Conservation (phyloP, 2,797 vertebrate genomes). For the Pipistrellus pipistrellus region DNA sequence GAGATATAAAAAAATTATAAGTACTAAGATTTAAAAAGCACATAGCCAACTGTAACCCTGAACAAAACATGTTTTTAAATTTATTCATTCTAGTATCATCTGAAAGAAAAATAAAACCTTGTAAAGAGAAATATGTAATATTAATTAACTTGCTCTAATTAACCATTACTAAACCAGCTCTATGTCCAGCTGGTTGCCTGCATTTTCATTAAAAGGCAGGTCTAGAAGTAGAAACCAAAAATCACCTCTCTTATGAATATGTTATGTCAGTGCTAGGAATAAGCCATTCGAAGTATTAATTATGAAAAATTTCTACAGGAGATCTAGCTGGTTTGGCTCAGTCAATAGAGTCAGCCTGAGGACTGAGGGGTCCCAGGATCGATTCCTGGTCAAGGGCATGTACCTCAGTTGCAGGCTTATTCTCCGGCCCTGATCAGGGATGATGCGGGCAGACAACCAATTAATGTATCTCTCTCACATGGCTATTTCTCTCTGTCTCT, state of each 20-base stretch:
- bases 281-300: constrained; percentile 25
- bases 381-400: no score
- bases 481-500: no score
- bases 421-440: no score
- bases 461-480: no score
- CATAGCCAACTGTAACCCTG: not conserved
- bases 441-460: no score
- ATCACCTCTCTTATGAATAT: constrained; percentile 27
- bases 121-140: constrained; percentile 16
- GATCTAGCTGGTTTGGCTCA: no score
- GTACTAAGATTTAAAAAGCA: constrained; percentile 32
- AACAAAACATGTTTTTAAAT: not conserved
- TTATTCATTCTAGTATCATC: not conserved
- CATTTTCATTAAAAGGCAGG: constrained; percentile 9
- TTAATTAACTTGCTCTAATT: constrained; percentile 26
- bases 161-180: constrained; percentile 48
- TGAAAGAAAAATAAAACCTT: constrained; percentile 48
- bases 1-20: not conserved
- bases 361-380: no score
- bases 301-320: constrained; percentile 9
- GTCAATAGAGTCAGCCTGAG: no score
- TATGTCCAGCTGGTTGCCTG: not conserved
- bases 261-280: not conserved
- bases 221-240: not conserved
- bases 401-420: no score